Evolutionary conservation across 2,888 invertebrate genomes (phyloP).

Genomic region (Watsonalla binaria): DNA sequence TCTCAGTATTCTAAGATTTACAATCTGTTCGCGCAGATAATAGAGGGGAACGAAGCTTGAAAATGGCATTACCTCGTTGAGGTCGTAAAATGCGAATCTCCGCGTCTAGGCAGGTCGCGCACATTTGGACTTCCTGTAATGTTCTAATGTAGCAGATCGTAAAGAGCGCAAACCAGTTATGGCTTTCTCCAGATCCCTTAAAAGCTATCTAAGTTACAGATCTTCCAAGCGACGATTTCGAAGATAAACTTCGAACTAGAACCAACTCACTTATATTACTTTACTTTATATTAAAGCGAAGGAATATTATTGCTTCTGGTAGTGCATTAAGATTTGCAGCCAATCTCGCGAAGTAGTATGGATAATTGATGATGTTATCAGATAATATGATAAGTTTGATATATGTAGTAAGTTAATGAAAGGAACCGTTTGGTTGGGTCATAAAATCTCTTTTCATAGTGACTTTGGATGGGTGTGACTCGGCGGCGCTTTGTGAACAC

Average conservation of each 20-base stretch:
- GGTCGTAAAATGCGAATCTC: slow-evolving; percentile 43
- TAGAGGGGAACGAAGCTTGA: slow-evolving; percentile 44
- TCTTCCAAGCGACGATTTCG: slow-evolving; percentile 6
- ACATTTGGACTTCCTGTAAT: slow-evolving; percentile 37
- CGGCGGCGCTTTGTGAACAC: slow-evolving; percentile 12
- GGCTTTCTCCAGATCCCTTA: slow-evolving; percentile 16
- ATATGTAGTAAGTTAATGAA: not conserved
- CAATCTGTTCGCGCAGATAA: slow-evolving; percentile 45
- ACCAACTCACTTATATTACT: not conserved
- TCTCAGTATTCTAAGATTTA: slow-evolving; percentile 32
- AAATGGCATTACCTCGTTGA: slow-evolving; percentile 39
- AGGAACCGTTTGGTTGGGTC: slow-evolving; percentile 11
- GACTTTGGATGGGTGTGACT: slow-evolving; percentile 12
- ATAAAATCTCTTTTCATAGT: slow-evolving; percentile 25
- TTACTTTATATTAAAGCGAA: too few species aligned
- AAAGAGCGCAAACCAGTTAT: slow-evolving; percentile 21
- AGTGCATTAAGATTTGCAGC: too few species aligned
- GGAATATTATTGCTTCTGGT: too few species aligned
- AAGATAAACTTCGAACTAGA: not conserved
- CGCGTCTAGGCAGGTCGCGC: slow-evolving; percentile 29
- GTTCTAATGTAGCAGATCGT: slow-evolving; percentile 18
- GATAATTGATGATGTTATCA: too few species aligned
- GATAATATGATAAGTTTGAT: too few species aligned
- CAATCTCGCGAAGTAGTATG: too few species aligned
- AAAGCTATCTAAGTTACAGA: slow-evolving; percentile 19